Evolutionary conservation across 2,113 vertebrate genomes (phyloP), one percentile per base, ranked within the genome.

Genomic region (pig (Sus scrofa)): DNA sequence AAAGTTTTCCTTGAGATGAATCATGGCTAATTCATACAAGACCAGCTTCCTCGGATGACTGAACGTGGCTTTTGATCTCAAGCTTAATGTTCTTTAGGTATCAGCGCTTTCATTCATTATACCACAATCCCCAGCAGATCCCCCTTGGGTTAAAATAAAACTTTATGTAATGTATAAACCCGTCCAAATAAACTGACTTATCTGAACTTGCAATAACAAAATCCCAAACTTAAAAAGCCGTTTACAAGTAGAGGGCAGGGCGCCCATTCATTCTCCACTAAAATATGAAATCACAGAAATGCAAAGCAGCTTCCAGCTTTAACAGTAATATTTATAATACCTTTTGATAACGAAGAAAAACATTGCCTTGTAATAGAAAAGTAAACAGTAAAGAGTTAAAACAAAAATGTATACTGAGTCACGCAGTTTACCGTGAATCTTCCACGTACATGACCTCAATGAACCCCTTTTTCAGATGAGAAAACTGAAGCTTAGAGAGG

Each of bases 1-100:
- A 16, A 67, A 19, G 73, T 84, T 75, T 81, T 54, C 71, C 85
- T 75, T 63, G 24, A 65, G 16, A 79, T 78, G 93, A 92, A 70
- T 75, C 94, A 68, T 1, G 15, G 24, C 22, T 92, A 50, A 65
- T 75, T 84, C 86, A 30, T 6, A 30, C 60, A 34, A 56, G 44
- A 56, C 30, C 60, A 4, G 52, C 39, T 30, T 56, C 95, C 37
- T 0, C 3, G 2, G 78, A 20, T 7, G 50, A 32, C 26, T 81
- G 92, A 3, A 2, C 1, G 0, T 12, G 0, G 65, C 71, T 74
- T 91, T 65, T 85, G 77, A 65, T 87, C 86, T 15, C 62, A 2
- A 22, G 8, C 14, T 54, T 24, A 10, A 19, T 1, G 1, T 44
- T 22, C 10, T 32, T 50, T 0, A 2, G 34, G n/a, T 15, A 39